A percentile compares a stretch with the other conserved stretches of the same genome.
Evolutionary conservation across 1,140 invertebrate species (phyloP).

Genomic region (Zaprionus tsacasi): DNA sequence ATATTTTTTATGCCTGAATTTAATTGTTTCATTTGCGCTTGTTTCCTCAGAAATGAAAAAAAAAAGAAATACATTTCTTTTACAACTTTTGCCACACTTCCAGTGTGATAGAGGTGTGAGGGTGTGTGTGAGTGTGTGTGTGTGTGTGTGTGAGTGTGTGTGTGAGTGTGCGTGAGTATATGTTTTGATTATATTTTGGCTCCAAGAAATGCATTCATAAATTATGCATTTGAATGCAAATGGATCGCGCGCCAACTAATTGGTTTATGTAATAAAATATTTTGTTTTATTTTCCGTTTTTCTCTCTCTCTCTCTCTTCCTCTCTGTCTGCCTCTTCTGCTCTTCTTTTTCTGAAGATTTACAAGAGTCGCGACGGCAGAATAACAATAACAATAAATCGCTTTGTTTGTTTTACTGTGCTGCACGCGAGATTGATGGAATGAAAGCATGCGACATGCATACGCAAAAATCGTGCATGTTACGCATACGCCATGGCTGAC

Average conservation of each 20-base stretch:
- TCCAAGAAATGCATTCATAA: slow-evolving; percentile 69
- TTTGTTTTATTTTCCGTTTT: slow-evolving; percentile 26
- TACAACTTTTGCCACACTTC: slow-evolving; percentile 61
- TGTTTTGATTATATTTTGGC: slow-evolving; percentile 36
- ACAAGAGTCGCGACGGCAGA: slow-evolving; percentile 6
- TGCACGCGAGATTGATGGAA: slow-evolving; percentile 67
- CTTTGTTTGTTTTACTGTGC: slow-evolving; percentile 26
- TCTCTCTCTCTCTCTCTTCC: slow-evolving; percentile 9
- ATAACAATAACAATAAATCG: slow-evolving; percentile 59
- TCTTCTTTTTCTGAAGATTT: slow-evolving; percentile 8
- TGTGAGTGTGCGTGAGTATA: slow-evolving; percentile 10
- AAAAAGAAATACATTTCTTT: slow-evolving; percentile 21
- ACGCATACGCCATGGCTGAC: slow-evolving; percentile 58
- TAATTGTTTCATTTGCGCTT: slow-evolving; percentile 79
- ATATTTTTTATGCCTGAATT: slow-evolving; percentile 64
- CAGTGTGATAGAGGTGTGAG: not conserved
- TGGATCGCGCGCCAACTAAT: slow-evolving; percentile 56
- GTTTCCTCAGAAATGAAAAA: not conserved
- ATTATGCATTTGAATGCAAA: slow-evolving; percentile 77
- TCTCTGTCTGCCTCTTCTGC: not conserved
- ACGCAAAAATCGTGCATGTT: slow-evolving; percentile 50
- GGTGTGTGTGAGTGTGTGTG: not conserved
- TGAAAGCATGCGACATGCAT: slow-evolving; percentile 59
- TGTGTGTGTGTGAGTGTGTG: not conserved
- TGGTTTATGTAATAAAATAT: slow-evolving; percentile 72